Conservation (phyloP, 2,797 vertebrate genomes). For the Neosilurus mollespiculum region DNA sequence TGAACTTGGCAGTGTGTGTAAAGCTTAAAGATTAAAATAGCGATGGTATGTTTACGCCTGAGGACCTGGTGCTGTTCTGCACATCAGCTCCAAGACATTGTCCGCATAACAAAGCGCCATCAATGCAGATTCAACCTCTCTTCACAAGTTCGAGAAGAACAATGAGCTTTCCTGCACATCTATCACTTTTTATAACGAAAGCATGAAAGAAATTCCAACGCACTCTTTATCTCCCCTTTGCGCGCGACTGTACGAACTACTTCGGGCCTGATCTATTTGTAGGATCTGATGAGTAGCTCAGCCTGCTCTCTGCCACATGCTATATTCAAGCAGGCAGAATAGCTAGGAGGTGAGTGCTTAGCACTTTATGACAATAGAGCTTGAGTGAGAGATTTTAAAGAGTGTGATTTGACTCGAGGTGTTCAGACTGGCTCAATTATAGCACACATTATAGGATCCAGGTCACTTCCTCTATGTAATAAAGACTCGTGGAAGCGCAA, state of each 20-base stretch:
- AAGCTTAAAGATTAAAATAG: slow-evolving; percentile 20
- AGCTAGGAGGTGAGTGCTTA: not conserved
- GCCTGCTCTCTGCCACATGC: not conserved
- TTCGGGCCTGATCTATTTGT: not conserved
- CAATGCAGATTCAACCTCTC: slow-evolving; percentile 47
- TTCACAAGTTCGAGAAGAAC: not conserved
- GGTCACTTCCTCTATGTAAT: not conserved
- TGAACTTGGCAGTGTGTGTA: slow-evolving; percentile 19
- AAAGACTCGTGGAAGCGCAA: not conserved
- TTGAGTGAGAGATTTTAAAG: slow-evolving; percentile 8
- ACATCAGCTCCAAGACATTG: slow-evolving; percentile 8
- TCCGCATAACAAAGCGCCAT: not conserved
- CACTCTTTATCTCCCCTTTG: not conserved
- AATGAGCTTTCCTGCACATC: not conserved
- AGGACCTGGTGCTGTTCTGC: slow-evolving; percentile 17
- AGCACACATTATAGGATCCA: not conserved
- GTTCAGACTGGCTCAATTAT: not conserved
- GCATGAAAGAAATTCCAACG: not conserved
- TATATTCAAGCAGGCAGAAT: slow-evolving; percentile 6
- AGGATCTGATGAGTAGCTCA: not conserved
- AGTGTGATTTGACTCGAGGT: slow-evolving; percentile 21
- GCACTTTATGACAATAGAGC: slow-evolving; percentile 3
- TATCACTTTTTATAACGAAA: not conserved
- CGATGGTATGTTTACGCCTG: slow-evolving; percentile 10
- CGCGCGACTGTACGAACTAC: not conserved